phyloP scores from a whole-genome alignment of 1,140 invertebrate genomes.

The Cheumatopsyche charites region DNA sequence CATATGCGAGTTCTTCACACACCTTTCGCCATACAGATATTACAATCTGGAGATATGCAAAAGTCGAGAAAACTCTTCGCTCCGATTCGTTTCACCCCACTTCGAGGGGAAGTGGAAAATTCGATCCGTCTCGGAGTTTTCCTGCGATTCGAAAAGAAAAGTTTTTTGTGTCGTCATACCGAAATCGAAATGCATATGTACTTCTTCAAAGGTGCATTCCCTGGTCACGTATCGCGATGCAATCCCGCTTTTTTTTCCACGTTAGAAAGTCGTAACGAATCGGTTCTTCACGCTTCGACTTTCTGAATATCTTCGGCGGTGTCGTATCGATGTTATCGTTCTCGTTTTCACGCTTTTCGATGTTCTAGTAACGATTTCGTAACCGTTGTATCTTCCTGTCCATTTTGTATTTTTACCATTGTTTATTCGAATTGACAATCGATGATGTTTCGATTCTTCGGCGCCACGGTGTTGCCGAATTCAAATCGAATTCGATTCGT shows the following conservation, averaged over 20 bases:
- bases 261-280: conserved; percentile 30
- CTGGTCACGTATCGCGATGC: no score
- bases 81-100: background rate
- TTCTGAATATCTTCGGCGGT: conserved; percentile 6
- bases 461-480: conserved; percentile 1
- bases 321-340: conserved; percentile 3
- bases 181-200: no score
- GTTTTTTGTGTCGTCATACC: background rate
- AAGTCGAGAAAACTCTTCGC: background rate
- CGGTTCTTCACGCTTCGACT: background rate
- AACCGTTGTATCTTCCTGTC: background rate
- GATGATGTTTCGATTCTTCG: conserved; percentile 10
- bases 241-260: background rate
- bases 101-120: no score
- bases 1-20: background rate
- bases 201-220: no score
- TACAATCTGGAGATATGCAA: background rate
- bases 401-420: background rate
- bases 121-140: no score
- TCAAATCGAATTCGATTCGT: background rate
- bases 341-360: conserved; percentile 5
- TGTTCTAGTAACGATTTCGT: conserved; percentile 28
- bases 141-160: background rate
- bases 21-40: background rate
- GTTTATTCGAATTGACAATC: background rate